These are phyloP conservation scores for Drosophila barbarae DNA, from an alignment of 2,888 invertebrate species.

Conservation along the genomic window DNA sequence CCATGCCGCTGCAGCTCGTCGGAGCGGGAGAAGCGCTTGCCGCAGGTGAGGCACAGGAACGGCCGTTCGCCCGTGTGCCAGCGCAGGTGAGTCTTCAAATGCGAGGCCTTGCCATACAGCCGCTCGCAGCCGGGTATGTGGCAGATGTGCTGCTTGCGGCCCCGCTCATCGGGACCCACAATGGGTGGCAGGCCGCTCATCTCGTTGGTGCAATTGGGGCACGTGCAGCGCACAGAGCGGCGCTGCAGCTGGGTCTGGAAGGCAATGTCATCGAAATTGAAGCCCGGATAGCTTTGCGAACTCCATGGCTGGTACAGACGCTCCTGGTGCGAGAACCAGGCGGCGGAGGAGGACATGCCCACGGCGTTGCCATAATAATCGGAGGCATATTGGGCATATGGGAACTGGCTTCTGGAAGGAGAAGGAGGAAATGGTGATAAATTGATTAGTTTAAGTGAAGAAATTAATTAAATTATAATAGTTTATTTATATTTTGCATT, in stretches of 20 bases:
- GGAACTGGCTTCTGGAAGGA: slow-evolving; percentile 76
- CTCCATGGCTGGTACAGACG: slow-evolving; percentile 78
- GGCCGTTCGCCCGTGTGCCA: slow-evolving; percentile 97
- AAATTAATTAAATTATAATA: not conserved
- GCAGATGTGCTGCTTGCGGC: slow-evolving; percentile 91
- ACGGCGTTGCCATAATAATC: slow-evolving; percentile 79
- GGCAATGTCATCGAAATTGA: slow-evolving; percentile 78
- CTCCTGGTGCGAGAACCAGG: slow-evolving; percentile 79
- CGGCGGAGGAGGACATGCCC: slow-evolving; percentile 76
- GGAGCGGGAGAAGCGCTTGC: slow-evolving; percentile 93
- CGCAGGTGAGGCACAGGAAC: slow-evolving; percentile 92
- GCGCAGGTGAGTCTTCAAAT: slow-evolving; percentile 93
- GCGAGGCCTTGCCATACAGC: slow-evolving; percentile 96
- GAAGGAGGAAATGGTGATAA: not conserved
- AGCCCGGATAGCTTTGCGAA: slow-evolving; percentile 75
- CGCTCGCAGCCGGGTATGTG: slow-evolving; percentile 92
- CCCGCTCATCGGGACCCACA: slow-evolving; percentile 86
- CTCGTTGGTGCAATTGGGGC: slow-evolving; percentile 90
- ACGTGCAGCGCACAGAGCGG: slow-evolving; percentile 88
- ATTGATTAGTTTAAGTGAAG: slow-evolving; percentile 1
- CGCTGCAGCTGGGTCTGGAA: slow-evolving; percentile 83
- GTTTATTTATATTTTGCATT: too few species aligned
- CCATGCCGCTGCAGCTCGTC: slow-evolving; percentile 94
- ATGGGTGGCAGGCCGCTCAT: slow-evolving; percentile 88
- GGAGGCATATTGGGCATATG: slow-evolving; percentile 79